These are phyloP conservation scores for Pelagia noctiluca DNA, from an alignment of 30 jellyfish, hydroid and myxozoan genomes.

Conservation along the genomic window DNA sequence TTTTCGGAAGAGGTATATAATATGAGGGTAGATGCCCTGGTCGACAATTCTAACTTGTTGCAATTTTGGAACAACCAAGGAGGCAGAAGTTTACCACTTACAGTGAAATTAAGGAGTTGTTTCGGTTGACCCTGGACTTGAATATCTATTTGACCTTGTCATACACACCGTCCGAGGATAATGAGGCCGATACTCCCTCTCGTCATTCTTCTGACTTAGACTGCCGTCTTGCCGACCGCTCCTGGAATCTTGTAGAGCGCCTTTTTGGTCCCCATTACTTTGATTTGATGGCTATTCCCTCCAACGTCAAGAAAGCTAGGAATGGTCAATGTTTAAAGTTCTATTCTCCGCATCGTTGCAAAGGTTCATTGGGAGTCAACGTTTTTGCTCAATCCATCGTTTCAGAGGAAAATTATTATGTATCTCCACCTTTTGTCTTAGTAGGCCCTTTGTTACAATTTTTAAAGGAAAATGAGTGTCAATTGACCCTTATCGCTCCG, in stretches of 20 bases:
- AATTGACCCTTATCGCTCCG: background rate
- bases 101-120: background rate
- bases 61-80: background rate
- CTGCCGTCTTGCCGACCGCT: background rate
- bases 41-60: background rate
- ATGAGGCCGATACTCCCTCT: too few relatives aligned
- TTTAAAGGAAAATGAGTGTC: background rate
- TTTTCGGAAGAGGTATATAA: background rate
- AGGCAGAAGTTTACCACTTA: background rate
- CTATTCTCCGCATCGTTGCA: background rate
- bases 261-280: background rate
- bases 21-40: conserved; percentile 1
- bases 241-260: background rate
- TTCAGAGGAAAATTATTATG: too few relatives aligned
- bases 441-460: background rate
- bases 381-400: too few relatives aligned
- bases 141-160: background rate
- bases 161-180: background rate
- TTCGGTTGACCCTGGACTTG: background rate
- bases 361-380: background rate
- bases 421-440: background rate
- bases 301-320: background rate
- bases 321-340: background rate
- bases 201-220: background rate
- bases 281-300: too few relatives aligned